Percentiles rank a stretch among this genome's conserved stretches.
Conservation (phyloP, 2,113 vertebrate species). For the Phalacrocorax carbo region DNA sequence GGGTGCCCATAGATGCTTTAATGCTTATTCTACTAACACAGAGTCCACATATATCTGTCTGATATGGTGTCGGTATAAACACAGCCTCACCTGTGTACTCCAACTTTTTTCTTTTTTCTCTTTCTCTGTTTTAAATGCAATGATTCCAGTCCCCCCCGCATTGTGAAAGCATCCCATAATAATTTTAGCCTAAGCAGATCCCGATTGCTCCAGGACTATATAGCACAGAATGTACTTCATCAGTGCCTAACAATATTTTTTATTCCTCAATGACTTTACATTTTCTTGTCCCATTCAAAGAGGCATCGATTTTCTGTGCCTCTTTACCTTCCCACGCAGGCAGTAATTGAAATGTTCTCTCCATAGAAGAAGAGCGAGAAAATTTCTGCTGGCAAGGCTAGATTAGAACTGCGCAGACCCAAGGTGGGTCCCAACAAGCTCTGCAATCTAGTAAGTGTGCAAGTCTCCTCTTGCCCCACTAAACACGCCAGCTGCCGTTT, state of each 20-base stretch:
- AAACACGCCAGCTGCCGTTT: fast-evolving
- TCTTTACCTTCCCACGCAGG: not conserved
- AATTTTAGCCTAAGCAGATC: not conserved
- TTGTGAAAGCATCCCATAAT: not conserved
- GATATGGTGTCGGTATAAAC: not conserved
- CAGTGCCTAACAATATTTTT: not conserved
- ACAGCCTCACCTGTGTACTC: not conserved
- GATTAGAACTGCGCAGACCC: not conserved
- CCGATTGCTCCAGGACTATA: not conserved
- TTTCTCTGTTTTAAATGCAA: not conserved
- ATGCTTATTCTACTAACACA: not conserved
- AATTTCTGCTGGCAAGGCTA: not conserved
- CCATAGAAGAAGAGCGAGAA: not conserved
- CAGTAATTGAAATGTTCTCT: not conserved
- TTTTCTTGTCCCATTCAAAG: not conserved
- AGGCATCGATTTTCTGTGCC: not conserved
- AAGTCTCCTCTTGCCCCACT: not conserved
- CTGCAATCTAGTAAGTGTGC: not conserved
- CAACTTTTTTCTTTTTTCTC: not conserved
- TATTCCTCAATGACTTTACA: not conserved
- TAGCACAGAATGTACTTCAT: not conserved
- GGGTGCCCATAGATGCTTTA: not conserved
- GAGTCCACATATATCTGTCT: not conserved
- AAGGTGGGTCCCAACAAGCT: not conserved
- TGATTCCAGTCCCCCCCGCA: not conserved